These are phyloP conservation scores for Martes martes DNA, from an alignment of 2,113 vertebrate species.

Conservation along the genomic window DNA sequence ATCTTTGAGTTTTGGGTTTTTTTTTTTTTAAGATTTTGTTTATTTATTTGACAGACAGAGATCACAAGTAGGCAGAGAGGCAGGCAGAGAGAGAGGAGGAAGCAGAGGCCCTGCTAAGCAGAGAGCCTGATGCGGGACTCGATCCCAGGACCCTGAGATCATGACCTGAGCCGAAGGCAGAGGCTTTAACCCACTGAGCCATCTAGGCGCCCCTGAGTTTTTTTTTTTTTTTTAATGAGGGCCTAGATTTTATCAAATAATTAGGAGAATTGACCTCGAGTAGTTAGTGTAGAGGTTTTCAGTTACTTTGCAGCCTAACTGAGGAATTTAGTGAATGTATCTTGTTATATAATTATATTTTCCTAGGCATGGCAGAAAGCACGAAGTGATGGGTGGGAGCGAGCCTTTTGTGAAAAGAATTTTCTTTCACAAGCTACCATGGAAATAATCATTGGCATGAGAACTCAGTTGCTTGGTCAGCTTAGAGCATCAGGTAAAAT, in stretches of 20 bases:
- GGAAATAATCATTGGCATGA: conserved; percentile 96
- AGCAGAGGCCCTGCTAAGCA: too few relatives aligned
- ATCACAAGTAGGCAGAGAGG: too few relatives aligned
- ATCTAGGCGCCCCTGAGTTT: not conserved
- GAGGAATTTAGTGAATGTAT: not conserved
- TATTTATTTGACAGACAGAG: too few relatives aligned
- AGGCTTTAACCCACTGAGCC: too few relatives aligned
- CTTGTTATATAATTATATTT: conserved; percentile 37
- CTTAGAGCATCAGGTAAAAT: conserved; percentile 94
- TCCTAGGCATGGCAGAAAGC: conserved; percentile 96
- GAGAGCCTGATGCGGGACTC: rapidly evolving
- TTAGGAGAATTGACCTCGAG: conserved; percentile 20
- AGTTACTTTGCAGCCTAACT: conserved; percentile 21
- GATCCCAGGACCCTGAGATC: too few relatives aligned
- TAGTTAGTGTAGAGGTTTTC: conserved; percentile 26
- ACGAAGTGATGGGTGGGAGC: conserved; percentile 92
- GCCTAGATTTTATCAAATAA: conserved; percentile 21
- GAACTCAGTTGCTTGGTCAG: conserved; percentile 94
- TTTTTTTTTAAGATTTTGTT: not conserved
- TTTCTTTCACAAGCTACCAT: conserved; percentile 96
- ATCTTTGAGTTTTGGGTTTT: not conserved
- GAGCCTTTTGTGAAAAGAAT: conserved; percentile 95
- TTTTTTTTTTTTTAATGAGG: not conserved
- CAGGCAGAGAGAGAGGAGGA: too few relatives aligned
- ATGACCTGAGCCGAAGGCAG: too few relatives aligned